A percentile compares a stretch with the other conserved stretches of the same genome.
phyloP scores from a whole-genome alignment of 2,113 vertebrate genomes.

The Poecile atricapillus region DNA sequence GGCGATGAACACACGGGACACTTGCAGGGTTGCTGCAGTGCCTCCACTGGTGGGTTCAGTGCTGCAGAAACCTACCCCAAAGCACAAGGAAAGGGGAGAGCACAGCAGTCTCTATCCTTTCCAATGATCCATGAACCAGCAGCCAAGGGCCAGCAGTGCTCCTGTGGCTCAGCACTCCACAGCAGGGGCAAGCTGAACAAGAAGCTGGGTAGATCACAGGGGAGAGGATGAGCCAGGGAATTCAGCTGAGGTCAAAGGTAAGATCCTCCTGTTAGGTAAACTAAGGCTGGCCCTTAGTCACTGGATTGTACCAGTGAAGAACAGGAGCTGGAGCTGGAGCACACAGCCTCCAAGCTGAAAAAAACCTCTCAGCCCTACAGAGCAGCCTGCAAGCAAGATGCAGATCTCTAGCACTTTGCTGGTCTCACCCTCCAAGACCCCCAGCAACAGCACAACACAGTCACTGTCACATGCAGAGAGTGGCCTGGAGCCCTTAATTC shows the following conservation, averaged over 20 bases:
- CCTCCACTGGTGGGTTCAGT: fast-evolving
- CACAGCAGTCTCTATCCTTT: background rate
- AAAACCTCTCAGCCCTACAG: background rate
- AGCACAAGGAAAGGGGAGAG: background rate
- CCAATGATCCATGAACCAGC: background rate
- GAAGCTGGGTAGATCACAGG: background rate
- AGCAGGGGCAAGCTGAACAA: background rate
- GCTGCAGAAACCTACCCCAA: background rate
- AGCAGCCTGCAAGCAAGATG: background rate
- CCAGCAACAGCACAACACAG: fast-evolving
- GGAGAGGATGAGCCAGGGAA: background rate
- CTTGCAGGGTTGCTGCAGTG: fast-evolving
- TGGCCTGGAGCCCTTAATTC: background rate
- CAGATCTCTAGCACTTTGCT: background rate
- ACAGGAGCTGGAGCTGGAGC: background rate
- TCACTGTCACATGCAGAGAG: background rate
- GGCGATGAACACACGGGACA: background rate
- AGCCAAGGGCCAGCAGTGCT: background rate
- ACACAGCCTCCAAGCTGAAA: background rate
- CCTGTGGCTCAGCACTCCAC: background rate
- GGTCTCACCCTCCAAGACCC: background rate
- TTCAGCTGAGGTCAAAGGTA: background rate
- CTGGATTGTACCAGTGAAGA: background rate
- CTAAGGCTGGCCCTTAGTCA: background rate
- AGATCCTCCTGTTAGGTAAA: background rate